Conservation (phyloP, 2,797 vertebrate genomes). For the Neopelma chrysocephalum region DNA sequence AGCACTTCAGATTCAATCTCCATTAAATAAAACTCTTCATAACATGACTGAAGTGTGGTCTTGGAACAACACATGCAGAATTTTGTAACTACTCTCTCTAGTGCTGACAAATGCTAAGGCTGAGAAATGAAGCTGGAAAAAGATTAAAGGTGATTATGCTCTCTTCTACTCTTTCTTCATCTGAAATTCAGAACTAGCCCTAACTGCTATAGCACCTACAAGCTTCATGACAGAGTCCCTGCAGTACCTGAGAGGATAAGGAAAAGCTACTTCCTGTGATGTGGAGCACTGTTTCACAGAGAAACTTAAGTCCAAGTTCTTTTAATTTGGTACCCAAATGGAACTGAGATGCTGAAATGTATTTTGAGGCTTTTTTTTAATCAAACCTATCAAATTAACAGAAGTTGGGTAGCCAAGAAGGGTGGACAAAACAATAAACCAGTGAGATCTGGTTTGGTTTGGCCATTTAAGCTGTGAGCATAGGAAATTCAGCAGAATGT, state of each 20-base stretch:
- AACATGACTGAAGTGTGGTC: background rate
- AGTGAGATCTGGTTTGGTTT: background rate
- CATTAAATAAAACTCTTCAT: background rate
- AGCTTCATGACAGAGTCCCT: background rate
- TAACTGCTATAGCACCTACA: background rate
- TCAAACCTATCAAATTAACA: background rate
- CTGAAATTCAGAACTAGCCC: background rate
- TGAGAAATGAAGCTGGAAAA: background rate
- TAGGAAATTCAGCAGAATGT: background rate
- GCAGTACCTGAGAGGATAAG: background rate
- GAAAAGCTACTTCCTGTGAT: background rate
- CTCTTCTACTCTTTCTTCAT: background rate
- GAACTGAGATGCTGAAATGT: background rate
- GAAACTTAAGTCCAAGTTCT: background rate
- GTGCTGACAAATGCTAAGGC: background rate
- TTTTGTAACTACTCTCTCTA: background rate
- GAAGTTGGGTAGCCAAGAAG: background rate
- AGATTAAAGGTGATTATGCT: background rate
- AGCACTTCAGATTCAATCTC: background rate
- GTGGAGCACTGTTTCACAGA: background rate
- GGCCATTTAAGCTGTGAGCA: background rate
- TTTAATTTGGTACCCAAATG: background rate
- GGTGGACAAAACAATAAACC: background rate
- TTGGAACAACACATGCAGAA: background rate
- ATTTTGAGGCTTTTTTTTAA: background rate